Evolutionary conservation across 2,888 invertebrate species (phyloP).

Genomic region (Tipula unca): DNA sequence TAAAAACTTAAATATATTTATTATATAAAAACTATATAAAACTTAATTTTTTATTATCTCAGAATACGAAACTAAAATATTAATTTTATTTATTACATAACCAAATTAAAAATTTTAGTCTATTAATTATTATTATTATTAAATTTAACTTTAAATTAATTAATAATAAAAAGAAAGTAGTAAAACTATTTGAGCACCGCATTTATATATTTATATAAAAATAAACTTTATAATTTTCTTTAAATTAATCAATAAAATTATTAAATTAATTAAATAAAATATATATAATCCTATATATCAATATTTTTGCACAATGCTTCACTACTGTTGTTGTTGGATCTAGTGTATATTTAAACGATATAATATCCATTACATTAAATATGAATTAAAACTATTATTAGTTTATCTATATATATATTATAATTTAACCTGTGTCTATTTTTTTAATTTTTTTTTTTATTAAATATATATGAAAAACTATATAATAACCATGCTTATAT

Average conservation of each 20-base stretch:
- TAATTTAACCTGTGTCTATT: neutral
- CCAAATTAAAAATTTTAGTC: neutral
- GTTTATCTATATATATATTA: neutral
- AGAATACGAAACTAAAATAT: neutral
- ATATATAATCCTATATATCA: neutral
- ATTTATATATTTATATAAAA: neutral
- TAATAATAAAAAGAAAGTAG: neutral
- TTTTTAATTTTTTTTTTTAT: neutral
- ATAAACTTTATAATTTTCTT: neutral
- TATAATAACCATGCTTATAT: slow-evolving; percentile 2
- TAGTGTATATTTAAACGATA: neutral
- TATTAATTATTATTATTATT: neutral
- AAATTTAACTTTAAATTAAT: neutral
- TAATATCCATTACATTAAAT: neutral
- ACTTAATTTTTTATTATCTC: neutral
- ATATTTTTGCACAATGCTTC: slow-evolving; percentile 1
- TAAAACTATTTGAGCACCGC: slow-evolving; percentile 14
- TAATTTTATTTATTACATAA: neutral
- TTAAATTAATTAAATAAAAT: neutral
- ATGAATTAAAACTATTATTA: neutral
- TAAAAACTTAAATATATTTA: neutral
- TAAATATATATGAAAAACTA: neutral
- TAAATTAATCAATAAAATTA: neutral
- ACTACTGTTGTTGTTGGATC: neutral
- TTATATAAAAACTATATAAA: neutral